Percentiles rank a stretch among this genome's conserved stretches.
Conservation (phyloP, 2,888 invertebrate genomes). For the Brachyptera putata region DNA sequence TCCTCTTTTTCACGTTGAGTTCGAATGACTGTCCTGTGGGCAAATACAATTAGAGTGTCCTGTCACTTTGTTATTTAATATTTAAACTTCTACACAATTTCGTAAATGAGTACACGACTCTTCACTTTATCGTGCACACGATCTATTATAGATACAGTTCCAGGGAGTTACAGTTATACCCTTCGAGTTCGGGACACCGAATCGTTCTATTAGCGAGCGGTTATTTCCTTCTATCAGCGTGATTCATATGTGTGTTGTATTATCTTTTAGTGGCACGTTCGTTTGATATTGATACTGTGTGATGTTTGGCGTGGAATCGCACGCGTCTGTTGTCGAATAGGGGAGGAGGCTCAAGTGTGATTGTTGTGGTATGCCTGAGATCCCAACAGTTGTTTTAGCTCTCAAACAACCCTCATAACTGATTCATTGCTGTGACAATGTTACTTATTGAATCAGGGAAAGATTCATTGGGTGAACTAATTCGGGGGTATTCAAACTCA, state of each 20-base stretch:
- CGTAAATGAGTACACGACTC: neutral
- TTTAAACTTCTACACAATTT: neutral
- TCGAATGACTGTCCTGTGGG: too few species aligned
- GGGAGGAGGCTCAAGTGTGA: constrained; percentile 20
- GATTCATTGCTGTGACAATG: constrained; percentile 1
- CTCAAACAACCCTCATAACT: constrained; percentile 2
- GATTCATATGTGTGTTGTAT: neutral
- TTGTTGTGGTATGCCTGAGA: constrained; percentile 26
- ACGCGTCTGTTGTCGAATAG: neutral
- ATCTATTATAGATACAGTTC: too few species aligned
- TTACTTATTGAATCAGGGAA: neutral
- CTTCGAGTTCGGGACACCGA: too few species aligned
- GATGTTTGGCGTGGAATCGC: neutral
- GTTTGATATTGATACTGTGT: neutral
- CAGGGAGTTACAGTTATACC: neutral
- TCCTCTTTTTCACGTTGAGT: too few species aligned
- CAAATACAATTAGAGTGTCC: too few species aligned
- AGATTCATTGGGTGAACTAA: neutral
- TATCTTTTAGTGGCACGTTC: neutral
- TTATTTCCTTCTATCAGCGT: too few species aligned
- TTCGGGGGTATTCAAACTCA: too few species aligned
- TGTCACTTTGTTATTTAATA: too few species aligned
- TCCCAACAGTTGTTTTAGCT: constrained; percentile 25
- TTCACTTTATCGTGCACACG: neutral
- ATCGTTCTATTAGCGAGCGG: too few species aligned